These are phyloP conservation scores for Pseudorectes ferrugineus DNA, from an alignment of 2,113 vertebrate genomes.

Conservation along the genomic window DNA sequence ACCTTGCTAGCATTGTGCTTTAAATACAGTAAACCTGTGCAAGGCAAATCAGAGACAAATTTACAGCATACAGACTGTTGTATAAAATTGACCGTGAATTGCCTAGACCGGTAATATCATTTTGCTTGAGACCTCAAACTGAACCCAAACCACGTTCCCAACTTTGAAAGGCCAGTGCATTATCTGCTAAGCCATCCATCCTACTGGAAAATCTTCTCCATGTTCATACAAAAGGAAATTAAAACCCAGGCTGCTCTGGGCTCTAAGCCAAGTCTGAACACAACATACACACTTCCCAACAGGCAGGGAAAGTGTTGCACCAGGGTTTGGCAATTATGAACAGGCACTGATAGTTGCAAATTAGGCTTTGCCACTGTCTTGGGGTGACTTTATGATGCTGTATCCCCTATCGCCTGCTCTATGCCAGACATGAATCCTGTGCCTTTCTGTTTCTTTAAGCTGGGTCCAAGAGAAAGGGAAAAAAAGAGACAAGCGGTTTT, in stretches of 20 bases:
- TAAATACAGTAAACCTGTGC: not conserved
- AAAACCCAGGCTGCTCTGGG: slow-evolving; percentile 33
- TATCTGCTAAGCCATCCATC: slow-evolving; percentile 34
- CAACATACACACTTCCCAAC: not conserved
- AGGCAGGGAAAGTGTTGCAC: not conserved
- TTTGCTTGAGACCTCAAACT: slow-evolving; percentile 11
- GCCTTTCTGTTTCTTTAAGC: no score
- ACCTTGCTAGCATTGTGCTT: not conserved
- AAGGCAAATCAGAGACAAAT: not conserved
- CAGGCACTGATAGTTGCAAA: not conserved
- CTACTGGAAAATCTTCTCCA: slow-evolving; percentile 44
- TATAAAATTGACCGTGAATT: not conserved
- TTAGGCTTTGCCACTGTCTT: not conserved
- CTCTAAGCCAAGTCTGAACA: slow-evolving; percentile 32
- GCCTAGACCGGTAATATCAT: not conserved
- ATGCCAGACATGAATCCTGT: no score
- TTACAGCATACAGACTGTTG: not conserved
- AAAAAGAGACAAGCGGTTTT: no score
- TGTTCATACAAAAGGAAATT: slow-evolving; percentile 31
- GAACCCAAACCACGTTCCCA: slow-evolving; percentile 13
- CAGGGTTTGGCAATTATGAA: not conserved
- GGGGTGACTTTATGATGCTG: no score
- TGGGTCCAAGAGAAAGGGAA: no score
- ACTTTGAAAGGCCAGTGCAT: slow-evolving; percentile 23
- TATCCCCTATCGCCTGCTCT: no score